Percentiles rank a stretch among this genome's conserved stretches.
Conservation (phyloP, 2,113 vertebrate species). For the Telmatochromis brachygnathus region DNA sequence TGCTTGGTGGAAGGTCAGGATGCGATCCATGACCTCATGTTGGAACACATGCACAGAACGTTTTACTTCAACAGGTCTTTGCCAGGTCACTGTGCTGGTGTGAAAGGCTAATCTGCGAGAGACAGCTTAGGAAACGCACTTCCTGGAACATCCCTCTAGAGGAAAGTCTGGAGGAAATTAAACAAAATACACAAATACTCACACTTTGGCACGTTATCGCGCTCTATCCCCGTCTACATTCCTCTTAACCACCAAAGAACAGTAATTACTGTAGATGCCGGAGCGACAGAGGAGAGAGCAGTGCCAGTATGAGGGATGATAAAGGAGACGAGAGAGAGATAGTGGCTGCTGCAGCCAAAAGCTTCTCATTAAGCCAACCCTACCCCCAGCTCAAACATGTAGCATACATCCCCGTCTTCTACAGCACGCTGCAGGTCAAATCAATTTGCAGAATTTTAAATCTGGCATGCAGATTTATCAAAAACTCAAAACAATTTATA, state of each 20-base stretch:
- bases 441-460: background rate
- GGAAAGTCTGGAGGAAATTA: slow-evolving; percentile 9
- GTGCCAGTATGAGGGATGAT: slow-evolving; percentile 6
- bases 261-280: slow-evolving; percentile 44
- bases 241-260: slow-evolving; percentile 12
- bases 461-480: slow-evolving; percentile 3
- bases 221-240: background rate
- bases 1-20: background rate
- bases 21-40: background rate
- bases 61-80: background rate
- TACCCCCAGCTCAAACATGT: slow-evolving; percentile 1
- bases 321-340: slow-evolving; percentile 27
- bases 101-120: background rate
- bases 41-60: background rate
- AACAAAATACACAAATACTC: background rate
- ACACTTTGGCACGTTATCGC: background rate
- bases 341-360: slow-evolving; percentile 27
- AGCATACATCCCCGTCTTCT: background rate
- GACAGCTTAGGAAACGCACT: background rate
- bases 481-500: background rate
- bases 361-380: slow-evolving; percentile 35
- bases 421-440: background rate
- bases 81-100: background rate
- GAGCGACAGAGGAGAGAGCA: background rate
- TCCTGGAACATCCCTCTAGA: background rate